Evolutionary conservation across 1,140 invertebrate species (phyloP), one percentile per base, ranked within the genome.

Genomic region (Diorhabda elongata): DNA sequence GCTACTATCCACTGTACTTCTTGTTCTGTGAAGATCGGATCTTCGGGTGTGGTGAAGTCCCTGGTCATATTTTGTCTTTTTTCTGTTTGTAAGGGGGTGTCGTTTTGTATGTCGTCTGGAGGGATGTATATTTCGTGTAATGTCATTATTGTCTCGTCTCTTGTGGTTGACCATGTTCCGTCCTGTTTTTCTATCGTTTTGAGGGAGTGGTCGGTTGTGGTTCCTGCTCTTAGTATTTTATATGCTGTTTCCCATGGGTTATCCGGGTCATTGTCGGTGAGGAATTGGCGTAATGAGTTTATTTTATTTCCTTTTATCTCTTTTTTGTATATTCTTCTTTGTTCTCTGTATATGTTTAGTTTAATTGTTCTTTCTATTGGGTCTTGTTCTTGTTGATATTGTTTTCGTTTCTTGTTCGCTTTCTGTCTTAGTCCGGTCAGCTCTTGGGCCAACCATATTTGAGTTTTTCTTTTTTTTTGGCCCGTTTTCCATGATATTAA

Each of bases 291-390:
- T 6, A 42, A 4, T 11, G 61, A 6, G n/a, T 52, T 57, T 42
- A 3, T 56, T 56, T 65, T 65, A n/a, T 44, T 44, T 3, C 2
- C 11, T 41, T 57, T 65, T 3, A 65, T 65, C 42, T 7, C 9
- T 3, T 57, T 52, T 26, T 65, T 65, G 41, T 65, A 65, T 3
- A 3, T 9, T 8, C 7, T 65, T 42, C 64, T 65, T 26, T 56
- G 5, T 65, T 26, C 56, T 42, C 5, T 9, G 45, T 56, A 65
- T 63, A 1, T 9, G 45, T 3, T 60, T 41, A 8, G 6, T 3
- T 42, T 60, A 8, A 3, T 41, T 4, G 3, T 5, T 42, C 7
- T 42, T 60, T 42, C 42, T 42, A 26, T 7, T 3, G 8, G 3
- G 42, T 42, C 59, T 41, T 7, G n/a, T 26, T 42, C 42, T 41